Base-by-base conservation (phyloP, 2,888 invertebrate genomes). In the Acleris cristana region DNA sequence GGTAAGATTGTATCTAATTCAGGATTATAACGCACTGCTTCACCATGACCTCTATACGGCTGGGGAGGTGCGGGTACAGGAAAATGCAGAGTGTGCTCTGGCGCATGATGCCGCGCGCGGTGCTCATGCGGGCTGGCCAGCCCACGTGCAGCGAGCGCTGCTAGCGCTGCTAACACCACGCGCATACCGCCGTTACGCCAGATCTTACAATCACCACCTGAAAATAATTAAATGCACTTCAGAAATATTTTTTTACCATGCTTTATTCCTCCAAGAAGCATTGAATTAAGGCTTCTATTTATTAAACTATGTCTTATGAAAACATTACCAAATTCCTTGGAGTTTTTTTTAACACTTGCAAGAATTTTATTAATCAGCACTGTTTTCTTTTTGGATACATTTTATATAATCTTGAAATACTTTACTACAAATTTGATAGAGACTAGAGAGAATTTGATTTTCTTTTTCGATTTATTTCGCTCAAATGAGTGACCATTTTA, bases 21-120 rank as follows among this genome's bases (percentile, higher is more conserved):
- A 23, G 94, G 92, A 79, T 93, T 93, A 77, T 94, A 93, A 69
- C 93, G 89, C 72, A 94, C 93, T 70, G 93, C 90, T 79, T 94
- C 94, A 75, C 94, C 94, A 76, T 93, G 94, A 70, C 94, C 94
- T 74, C 86, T 88, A 78, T 94, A 94, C 71, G 92, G 92, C 76
- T 90, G 87, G n/a, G 88, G 85, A 56, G 86, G 88, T 64, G 82
- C 85, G 60, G 86, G 86, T 75, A 83, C 85, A 77, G 86, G 88
- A 80, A 86, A 88, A 79, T 86, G 88, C 60, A 78, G 79, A 65
- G 87, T 80, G 73, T 89, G 90, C 71, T 90, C 91, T 67, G 91
- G 91, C 74, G 91, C 90, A 76, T 90, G 90, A 79, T 93, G 93
- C 76, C 93, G 84, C 77, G 92, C 92, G 79, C 92, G 90, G 81